Base-by-base conservation (phyloP, 2,113 vertebrate genomes). In the Scartelaos histophorus region DNA sequence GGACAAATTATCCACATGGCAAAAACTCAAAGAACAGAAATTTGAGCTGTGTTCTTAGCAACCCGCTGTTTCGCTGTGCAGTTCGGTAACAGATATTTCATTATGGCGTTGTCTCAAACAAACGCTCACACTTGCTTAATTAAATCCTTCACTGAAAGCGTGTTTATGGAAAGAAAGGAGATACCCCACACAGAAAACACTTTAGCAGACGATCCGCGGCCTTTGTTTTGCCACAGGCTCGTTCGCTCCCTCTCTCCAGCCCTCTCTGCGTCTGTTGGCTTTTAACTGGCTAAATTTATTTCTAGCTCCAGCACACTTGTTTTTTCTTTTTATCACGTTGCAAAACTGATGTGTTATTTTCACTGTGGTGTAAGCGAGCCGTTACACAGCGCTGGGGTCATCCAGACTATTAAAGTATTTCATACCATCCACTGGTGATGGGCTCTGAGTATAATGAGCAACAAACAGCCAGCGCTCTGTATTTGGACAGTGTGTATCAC, bases 101-200 rank as follows among this genome's bases (percentile, higher is more conserved):
- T 88, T 89, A 82, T 76, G 82, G 75, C 24, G 78, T 80, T 81
- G 82, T 68, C 79, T 77, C 88, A 80, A 82, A 86, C 74, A 69
- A 89, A 88, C 80, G 72, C 79, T 79, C 75, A 74, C 84, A 82
- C 75, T 83, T 15, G 45, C 75, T 88, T 85, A 80, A 88, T 92
- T 88, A 87, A 88, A 87, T 87, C 81, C 78, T 85, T 72, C 7
- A 83, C 71, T 73, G 67, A 79, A 76, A 78, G 85, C 29, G 72
- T 86, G 85, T 87, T 88, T 87, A 82, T 86, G 82, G 85, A 82
- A 85, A 90, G 83, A 82, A 91, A 92, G 76, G 70, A 81, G 78
- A 84, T 86, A 90, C 84, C 81, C 74, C 34, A 34, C 58, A 68
- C 75, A 57, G 68, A 83, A 86, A 85, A 88, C 67, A 72, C 77